A percentile compares a stretch with the other conserved stretches of the same genome.
Evolutionary conservation across 2,888 invertebrate genomes (phyloP).

Genomic region (Galerucella pusilla): DNA sequence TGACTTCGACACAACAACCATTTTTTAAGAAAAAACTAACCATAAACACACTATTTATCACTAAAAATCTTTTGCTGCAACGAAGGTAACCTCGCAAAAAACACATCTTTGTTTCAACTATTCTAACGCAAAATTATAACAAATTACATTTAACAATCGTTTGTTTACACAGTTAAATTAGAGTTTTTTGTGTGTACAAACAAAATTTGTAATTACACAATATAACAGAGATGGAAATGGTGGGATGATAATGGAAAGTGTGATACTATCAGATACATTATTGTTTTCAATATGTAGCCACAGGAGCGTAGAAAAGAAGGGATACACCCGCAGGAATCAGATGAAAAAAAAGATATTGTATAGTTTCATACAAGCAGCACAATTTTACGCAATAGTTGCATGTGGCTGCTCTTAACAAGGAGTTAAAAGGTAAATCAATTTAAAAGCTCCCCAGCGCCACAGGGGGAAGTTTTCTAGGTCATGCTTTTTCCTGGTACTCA

Average conservation of each 20-base stretch:
- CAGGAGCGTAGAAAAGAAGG: slow-evolving; percentile 7
- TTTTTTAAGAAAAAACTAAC: background rate
- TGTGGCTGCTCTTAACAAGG: too few relatives aligned
- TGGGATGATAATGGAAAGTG: slow-evolving; percentile 14
- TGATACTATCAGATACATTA: slow-evolving; percentile 16
- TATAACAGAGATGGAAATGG: slow-evolving; percentile 24
- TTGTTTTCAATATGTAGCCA: slow-evolving; percentile 2
- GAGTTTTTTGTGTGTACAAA: slow-evolving; percentile 39
- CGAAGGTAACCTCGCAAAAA: background rate
- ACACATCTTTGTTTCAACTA: slow-evolving; percentile 18
- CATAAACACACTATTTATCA: slow-evolving; percentile 1
- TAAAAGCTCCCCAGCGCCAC: too few relatives aligned
- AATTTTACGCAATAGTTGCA: too few relatives aligned
- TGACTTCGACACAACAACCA: slow-evolving; percentile 7
- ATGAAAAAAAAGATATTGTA: background rate
- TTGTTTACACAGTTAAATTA: slow-evolving; percentile 44
- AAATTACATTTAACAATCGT: slow-evolving; percentile 38
- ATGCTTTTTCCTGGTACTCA: too few relatives aligned
- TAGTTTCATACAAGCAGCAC: background rate
- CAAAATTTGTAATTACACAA: slow-evolving; percentile 37
- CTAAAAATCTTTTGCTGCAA: background rate
- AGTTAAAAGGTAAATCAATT: too few relatives aligned
- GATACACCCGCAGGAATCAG: background rate
- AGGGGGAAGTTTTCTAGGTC: too few relatives aligned
- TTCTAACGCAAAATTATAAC: slow-evolving; percentile 18